Percentiles rank a stretch among this genome's conserved stretches.
Evolutionary conservation across 2,888 invertebrate genomes (phyloP).

Genomic region (Aspidiotus destructor): DNA sequence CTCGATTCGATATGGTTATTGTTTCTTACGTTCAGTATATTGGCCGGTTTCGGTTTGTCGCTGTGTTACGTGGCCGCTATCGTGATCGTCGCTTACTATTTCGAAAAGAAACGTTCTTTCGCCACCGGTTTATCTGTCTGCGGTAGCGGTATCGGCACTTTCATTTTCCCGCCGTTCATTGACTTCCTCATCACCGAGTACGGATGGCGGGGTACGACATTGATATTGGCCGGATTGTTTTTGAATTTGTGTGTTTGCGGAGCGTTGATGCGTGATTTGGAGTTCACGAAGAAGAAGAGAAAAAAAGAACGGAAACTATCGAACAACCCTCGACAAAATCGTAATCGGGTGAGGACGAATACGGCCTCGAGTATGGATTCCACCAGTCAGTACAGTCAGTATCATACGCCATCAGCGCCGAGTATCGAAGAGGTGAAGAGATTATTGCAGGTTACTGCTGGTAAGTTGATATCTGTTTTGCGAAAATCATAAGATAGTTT

Average conservation of each 20-base stretch:
- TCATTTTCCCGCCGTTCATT: slow-evolving; percentile 72
- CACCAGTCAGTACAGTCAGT: slow-evolving; percentile 50
- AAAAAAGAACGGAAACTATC: slow-evolving; percentile 49
- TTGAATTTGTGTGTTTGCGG: slow-evolving; percentile 74
- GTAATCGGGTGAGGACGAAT: slow-evolving; percentile 43
- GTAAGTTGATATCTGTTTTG: slow-evolving; percentile 33
- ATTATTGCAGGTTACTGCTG: slow-evolving; percentile 37
- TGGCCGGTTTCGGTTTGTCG: slow-evolving; percentile 75
- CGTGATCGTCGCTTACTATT: slow-evolving; percentile 82
- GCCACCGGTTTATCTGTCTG: slow-evolving; percentile 80
- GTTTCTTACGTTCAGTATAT: slow-evolving; percentile 70
- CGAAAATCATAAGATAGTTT: neutral
- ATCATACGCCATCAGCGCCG: slow-evolving; percentile 44
- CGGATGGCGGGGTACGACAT: slow-evolving; percentile 72
- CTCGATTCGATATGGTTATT: slow-evolving; percentile 65
- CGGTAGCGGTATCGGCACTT: slow-evolving; percentile 80
- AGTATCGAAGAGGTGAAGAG: slow-evolving; percentile 38
- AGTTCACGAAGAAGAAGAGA: slow-evolving; percentile 48
- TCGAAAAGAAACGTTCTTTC: slow-evolving; percentile 70
- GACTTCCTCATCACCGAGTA: slow-evolving; percentile 63
- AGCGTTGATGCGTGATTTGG: slow-evolving; percentile 65
- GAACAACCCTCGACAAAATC: slow-evolving; percentile 44
- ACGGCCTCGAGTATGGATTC: slow-evolving; percentile 58
- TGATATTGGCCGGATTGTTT: slow-evolving; percentile 72
- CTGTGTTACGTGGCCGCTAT: slow-evolving; percentile 83